phyloP scores from a whole-genome alignment of 2,888 invertebrate species.

The Chrysolina oricalcia region DNA sequence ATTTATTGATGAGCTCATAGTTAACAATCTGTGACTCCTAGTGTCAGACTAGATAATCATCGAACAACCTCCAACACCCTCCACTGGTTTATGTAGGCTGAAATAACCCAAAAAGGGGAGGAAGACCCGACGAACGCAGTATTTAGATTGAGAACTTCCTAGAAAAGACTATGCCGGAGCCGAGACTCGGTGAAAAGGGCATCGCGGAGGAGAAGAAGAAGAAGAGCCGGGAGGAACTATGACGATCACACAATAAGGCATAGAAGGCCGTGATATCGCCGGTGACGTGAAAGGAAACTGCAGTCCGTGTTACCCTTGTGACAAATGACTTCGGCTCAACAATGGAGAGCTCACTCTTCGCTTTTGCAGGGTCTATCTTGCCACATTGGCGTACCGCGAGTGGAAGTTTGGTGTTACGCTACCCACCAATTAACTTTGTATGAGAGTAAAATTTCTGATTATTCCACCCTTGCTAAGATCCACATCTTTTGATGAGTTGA shows the following conservation, averaged over 20 bases:
- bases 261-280: slow-evolving; percentile 51
- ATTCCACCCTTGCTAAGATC: too few relatives aligned
- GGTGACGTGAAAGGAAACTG: slow-evolving; percentile 57
- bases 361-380: slow-evolving; percentile 40
- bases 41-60: too few relatives aligned
- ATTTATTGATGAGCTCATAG: too few relatives aligned
- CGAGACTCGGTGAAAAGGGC: slow-evolving; percentile 40
- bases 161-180: slow-evolving; percentile 36
- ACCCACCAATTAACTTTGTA: too few relatives aligned
- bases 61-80: slow-evolving; percentile 4
- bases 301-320: slow-evolving; percentile 55
- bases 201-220: slow-evolving; percentile 38
- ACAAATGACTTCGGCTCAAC: slow-evolving; percentile 55
- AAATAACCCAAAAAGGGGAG: slow-evolving; percentile 34
- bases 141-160: slow-evolving; percentile 55
- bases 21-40: background rate
- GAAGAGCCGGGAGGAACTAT: slow-evolving; percentile 46
- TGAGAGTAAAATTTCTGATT: too few relatives aligned
- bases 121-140: slow-evolving; percentile 34
- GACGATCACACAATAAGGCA: slow-evolving; percentile 51
- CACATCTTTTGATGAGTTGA: too few relatives aligned
- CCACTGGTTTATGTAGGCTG: slow-evolving; percentile 30
- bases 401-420: too few relatives aligned
- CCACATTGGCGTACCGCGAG: slow-evolving; percentile 31
- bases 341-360: slow-evolving; percentile 49